Evolutionary conservation across 2,888 invertebrate genomes (phyloP).

Genomic region (Noctua comes): DNA sequence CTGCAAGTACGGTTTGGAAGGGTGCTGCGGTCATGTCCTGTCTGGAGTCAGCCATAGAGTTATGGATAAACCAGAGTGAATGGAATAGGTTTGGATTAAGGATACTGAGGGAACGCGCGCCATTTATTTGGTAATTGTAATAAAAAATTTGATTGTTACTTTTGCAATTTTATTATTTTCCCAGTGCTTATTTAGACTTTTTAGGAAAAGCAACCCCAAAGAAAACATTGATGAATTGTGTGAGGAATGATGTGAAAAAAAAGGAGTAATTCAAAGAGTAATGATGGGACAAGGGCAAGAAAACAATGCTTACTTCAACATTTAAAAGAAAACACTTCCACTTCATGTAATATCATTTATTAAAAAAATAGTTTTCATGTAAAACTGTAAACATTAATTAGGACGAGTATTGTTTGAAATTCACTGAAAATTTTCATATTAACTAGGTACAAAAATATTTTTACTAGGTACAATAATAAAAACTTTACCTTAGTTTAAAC

Average conservation of each 20-base stretch:
- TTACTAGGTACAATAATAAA: slow-evolving; percentile 24
- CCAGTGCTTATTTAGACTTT: neutral
- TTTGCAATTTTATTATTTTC: slow-evolving; percentile 30
- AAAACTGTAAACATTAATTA: slow-evolving; percentile 42
- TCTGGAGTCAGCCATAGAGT: slow-evolving; percentile 97
- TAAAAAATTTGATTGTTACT: slow-evolving; percentile 27
- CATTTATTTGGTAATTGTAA: slow-evolving; percentile 94
- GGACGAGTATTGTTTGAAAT: slow-evolving; percentile 50
- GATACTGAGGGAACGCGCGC: slow-evolving; percentile 96
- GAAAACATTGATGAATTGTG: neutral
- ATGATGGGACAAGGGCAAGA: neutral
- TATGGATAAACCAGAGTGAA: slow-evolving; percentile 96
- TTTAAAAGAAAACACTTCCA: slow-evolving; percentile 21
- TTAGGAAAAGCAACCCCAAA: neutral
- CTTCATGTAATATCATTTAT: slow-evolving; percentile 52
- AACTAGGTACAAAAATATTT: slow-evolving; percentile 39
- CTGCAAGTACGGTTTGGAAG: slow-evolving; percentile 97
- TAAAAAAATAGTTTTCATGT: slow-evolving; percentile 14
- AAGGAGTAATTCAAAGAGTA: neutral
- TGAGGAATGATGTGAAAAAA: neutral
- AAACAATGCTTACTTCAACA: neutral
- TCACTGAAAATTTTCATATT: slow-evolving; percentile 35
- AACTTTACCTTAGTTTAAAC: neutral
- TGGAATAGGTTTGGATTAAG: slow-evolving; percentile 96
- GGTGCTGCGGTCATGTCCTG: slow-evolving; percentile 98